Base-by-base conservation (phyloP, 2,888 invertebrate genomes). In the Neoitamus cyanurus region DNA sequence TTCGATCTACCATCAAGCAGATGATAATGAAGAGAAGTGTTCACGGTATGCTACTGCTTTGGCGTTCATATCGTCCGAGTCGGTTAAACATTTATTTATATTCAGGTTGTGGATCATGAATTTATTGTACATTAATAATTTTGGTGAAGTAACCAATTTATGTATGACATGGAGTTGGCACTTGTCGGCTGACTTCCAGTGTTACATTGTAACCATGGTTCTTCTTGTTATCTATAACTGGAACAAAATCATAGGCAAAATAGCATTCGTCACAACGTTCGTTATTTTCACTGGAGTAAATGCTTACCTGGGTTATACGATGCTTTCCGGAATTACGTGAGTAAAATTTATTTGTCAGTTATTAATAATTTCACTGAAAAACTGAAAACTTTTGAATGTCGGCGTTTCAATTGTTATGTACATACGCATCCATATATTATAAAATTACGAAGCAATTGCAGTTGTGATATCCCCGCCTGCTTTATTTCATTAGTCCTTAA, bases 41-140 rank as follows among this genome's bases (percentile, higher is more conserved):
- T 88, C 90, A 1, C 91, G 91, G 85, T 87, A 68, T 31, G 0
- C 13, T 42, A 42, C 4, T n/a, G 1, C 5, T 5, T n/a, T 42
- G 11, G n/a, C 0, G 13, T 42, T 42, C n/a, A 2, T 13, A 37
- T 1, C 5, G 13, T 42, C n/a, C n/a, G 5, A 42, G 3, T 42
- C n/a, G 4, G 20, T 75, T 75, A 3, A 13, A 25, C 0, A 0
- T 31, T 42, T 3, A 77, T 28, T 37, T 15, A 77, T 42, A 42
- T 37, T 83, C 48, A 86, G 86, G 86, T 92, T 92, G 86, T 93
- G 93, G 93, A 93, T 93, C 93, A 89, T 92, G 86, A 93, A 93
- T 88, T 70, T 93, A 3, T 87, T 93, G 1, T 93, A 92, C 87
- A 87, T 88, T 1, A 88, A 88, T 78, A 88, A 88, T 85, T 86